phyloP scores from a whole-genome alignment of 2,888 invertebrate genomes.

The Diarsia brunnea region DNA sequence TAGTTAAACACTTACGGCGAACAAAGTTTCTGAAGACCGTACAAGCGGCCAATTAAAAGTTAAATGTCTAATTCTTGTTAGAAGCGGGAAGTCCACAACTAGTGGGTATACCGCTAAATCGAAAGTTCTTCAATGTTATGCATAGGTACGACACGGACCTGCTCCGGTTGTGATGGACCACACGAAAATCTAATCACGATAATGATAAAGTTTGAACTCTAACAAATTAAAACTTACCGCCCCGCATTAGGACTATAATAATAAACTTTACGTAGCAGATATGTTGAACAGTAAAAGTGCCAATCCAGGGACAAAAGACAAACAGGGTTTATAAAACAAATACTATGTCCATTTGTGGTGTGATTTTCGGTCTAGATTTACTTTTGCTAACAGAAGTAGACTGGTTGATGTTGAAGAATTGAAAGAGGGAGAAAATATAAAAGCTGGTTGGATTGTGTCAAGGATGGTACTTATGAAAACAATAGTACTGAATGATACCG shows the following conservation, averaged over 20 bases:
- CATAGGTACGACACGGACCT: slow-evolving; percentile 76
- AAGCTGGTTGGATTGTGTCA: background rate
- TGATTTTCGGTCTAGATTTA: background rate
- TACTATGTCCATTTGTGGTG: background rate
- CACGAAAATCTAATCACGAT: slow-evolving; percentile 63
- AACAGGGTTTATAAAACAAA: background rate
- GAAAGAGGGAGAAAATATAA: background rate
- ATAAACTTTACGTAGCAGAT: slow-evolving; percentile 17
- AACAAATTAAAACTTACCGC: slow-evolving; percentile 59
- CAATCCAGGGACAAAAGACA: background rate
- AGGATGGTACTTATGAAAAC: background rate
- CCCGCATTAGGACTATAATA: slow-evolving; percentile 17
- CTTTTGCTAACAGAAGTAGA: slow-evolving; percentile 3
- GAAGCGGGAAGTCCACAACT: slow-evolving; percentile 87
- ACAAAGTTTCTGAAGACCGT: slow-evolving; percentile 87
- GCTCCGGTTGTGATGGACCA: slow-evolving; percentile 59
- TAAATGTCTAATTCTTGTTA: slow-evolving; percentile 91
- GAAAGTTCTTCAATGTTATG: slow-evolving; percentile 80
- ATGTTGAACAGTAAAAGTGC: background rate
- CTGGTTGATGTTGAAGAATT: background rate
- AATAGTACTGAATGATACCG: background rate
- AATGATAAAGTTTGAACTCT: slow-evolving; percentile 63
- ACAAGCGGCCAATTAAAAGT: slow-evolving; percentile 91
- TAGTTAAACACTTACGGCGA: slow-evolving; percentile 88
- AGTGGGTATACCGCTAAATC: slow-evolving; percentile 79